Conservation (phyloP, 2,113 vertebrate species). For the Gobiocypris rarus region DNA sequence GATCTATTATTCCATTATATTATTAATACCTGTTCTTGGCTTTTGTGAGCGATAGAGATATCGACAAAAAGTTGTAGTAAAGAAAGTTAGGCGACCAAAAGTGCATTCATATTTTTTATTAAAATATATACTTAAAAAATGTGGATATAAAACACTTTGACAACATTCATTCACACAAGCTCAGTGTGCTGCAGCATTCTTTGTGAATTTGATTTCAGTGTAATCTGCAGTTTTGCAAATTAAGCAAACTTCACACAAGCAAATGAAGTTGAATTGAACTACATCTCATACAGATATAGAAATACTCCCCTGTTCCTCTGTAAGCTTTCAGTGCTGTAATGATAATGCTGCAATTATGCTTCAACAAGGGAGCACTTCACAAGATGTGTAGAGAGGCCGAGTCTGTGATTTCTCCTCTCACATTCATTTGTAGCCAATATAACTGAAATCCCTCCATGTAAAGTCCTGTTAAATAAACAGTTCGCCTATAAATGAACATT, state of each 20-base stretch:
- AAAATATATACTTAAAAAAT: slow-evolving; percentile 91
- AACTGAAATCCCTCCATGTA: slow-evolving; percentile 6
- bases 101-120: slow-evolving; percentile 71
- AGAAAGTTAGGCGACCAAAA: neutral
- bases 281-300: slow-evolving; percentile 26
- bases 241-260: slow-evolving; percentile 41
- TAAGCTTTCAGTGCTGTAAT: slow-evolving; percentile 19
- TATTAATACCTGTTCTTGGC: neutral
- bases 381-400: neutral
- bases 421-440: slow-evolving; percentile 3
- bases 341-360: slow-evolving; percentile 21
- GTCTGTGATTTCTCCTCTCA: slow-evolving; percentile 3
- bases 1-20: no score
- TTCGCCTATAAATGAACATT: neutral
- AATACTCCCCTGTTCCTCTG: slow-evolving; percentile 24
- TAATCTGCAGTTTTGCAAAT: slow-evolving; percentile 47
- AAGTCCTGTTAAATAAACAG: slow-evolving; percentile 14
- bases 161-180: slow-evolving; percentile 57
- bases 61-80: neutral
- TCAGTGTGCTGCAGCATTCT: slow-evolving; percentile 26
- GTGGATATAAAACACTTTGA: slow-evolving; percentile 91
- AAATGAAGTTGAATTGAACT: slow-evolving; percentile 34
- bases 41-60: neutral
- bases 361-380: slow-evolving; percentile 27
- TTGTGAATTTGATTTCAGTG: slow-evolving; percentile 36